A percentile compares a stretch with the other conserved stretches of the same genome.
Conservation (phyloP, 1,140 invertebrate species). For the Limonius californicus region DNA sequence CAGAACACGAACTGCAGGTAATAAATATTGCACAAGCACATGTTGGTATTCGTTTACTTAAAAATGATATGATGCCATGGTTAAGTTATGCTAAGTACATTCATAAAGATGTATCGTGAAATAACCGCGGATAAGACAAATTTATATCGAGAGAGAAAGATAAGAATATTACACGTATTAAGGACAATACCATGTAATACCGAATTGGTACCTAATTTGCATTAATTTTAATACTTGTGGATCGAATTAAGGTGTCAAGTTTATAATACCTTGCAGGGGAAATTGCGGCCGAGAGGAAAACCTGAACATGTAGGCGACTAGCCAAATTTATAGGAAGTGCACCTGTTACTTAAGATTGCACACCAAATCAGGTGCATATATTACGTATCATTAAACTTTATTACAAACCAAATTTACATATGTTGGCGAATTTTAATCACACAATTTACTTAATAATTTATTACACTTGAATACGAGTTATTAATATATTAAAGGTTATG, state of each 20-base stretch:
- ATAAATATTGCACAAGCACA: slow-evolving; percentile 40
- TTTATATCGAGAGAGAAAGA: slow-evolving; percentile 18
- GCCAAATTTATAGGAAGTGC: not conserved
- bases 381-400: too few relatives aligned
- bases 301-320: not conserved
- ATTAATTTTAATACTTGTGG: slow-evolving; percentile 13
- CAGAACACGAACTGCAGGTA: slow-evolving; percentile 39
- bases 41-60: slow-evolving; percentile 22
- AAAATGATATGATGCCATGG: slow-evolving; percentile 22
- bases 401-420: too few relatives aligned
- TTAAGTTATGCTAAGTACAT: slow-evolving; percentile 33
- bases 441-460: too few relatives aligned
- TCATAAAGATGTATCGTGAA: slow-evolving; percentile 27
- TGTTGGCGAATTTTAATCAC: too few relatives aligned
- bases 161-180: slow-evolving; percentile 3
- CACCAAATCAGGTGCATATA: too few relatives aligned
- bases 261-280: not conserved
- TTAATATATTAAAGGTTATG: too few relatives aligned
- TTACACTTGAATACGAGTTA: too few relatives aligned
- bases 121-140: slow-evolving; percentile 27
- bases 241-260: slow-evolving; percentile 11
- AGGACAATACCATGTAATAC: slow-evolving; percentile 5
- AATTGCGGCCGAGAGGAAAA: not conserved
- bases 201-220: slow-evolving; percentile 7
- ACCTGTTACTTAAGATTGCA: too few relatives aligned